phyloP scores from a whole-genome alignment of 1,140 invertebrate species.

The Zaprionus camerounensis region DNA sequence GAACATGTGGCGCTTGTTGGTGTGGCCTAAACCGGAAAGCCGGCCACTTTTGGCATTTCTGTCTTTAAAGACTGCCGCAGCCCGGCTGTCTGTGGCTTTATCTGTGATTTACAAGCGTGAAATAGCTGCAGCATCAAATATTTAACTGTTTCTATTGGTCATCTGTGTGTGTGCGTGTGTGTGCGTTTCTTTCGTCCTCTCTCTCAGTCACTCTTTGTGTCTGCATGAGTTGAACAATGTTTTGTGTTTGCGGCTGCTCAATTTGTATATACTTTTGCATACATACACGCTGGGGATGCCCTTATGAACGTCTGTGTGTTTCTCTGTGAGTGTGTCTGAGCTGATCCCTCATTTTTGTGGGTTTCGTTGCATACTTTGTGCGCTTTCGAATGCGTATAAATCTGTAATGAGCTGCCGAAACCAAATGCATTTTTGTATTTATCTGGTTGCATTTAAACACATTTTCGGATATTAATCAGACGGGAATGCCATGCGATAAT shows the following conservation, averaged over 20 bases:
- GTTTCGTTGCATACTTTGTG: constrained; percentile 38
- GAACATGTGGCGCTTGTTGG: background rate
- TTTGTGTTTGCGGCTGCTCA: constrained; percentile 54
- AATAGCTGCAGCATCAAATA: constrained; percentile 78
- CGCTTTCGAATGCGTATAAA: constrained; percentile 38
- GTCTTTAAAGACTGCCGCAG: constrained; percentile 27
- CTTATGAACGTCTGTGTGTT: background rate
- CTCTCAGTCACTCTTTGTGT: background rate
- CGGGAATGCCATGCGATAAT: constrained; percentile 15
- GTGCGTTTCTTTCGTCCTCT: background rate
- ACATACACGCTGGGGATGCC: background rate
- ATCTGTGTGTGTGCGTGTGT: constrained; percentile 27
- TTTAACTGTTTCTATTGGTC: constrained; percentile 70
- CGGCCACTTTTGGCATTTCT: constrained; percentile 32
- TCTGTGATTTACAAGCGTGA: constrained; percentile 78
- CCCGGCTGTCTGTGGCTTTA: constrained; percentile 61
- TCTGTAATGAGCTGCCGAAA: constrained; percentile 42
- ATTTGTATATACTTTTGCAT: constrained; percentile 17
- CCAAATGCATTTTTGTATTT: constrained; percentile 38
- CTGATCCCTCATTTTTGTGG: constrained; percentile 59
- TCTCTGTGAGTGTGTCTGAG: constrained; percentile 12
- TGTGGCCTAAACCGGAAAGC: constrained; percentile 6
- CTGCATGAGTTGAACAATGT: constrained; percentile 40
- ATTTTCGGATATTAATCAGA: constrained; percentile 36
- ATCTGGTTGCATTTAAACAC: constrained; percentile 35